Percentiles rank a stretch among this genome's conserved stretches.
These are phyloP conservation scores for Pachypeltis micranthus DNA, from an alignment of 1,140 invertebrate genomes.

Conservation along the genomic window DNA sequence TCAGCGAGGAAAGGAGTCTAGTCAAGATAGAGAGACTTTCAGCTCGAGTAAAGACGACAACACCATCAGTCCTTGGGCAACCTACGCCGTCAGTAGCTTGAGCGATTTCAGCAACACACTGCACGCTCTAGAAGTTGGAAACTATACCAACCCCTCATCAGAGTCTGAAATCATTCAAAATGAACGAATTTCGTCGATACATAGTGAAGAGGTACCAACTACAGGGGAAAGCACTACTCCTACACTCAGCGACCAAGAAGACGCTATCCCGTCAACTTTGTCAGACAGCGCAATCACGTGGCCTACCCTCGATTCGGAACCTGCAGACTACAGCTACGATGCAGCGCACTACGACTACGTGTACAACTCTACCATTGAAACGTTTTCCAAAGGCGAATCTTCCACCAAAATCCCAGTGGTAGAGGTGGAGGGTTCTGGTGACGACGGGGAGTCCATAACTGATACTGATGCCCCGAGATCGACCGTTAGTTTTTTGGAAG, in stretches of 20 bases:
- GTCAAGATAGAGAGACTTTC: not conserved
- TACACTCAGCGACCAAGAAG: not conserved
- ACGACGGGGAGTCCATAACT: not conserved
- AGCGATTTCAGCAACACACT: not conserved
- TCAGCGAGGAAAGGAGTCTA: not conserved
- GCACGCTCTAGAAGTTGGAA: not conserved
- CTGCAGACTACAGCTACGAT: constrained; percentile 9
- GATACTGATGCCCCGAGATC: not conserved
- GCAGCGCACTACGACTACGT: constrained; percentile 1
- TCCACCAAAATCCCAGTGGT: not conserved
- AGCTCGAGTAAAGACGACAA: not conserved
- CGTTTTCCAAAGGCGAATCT: not conserved
- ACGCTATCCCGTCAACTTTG: not conserved
- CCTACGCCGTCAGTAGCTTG: not conserved
- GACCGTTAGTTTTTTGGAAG: constrained; percentile 1
- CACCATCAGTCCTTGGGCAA: not conserved
- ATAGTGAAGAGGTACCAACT: not conserved
- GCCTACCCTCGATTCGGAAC: not conserved
- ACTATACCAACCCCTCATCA: not conserved
- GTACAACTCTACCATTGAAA: not conserved
- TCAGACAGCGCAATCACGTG: not conserved
- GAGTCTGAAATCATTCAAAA: not conserved
- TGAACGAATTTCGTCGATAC: too few species aligned
- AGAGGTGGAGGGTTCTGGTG: not conserved
- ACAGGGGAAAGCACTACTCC: not conserved